phyloP scores from a whole-genome alignment of 2,888 invertebrate genomes.

The Bugula neritina region DNA sequence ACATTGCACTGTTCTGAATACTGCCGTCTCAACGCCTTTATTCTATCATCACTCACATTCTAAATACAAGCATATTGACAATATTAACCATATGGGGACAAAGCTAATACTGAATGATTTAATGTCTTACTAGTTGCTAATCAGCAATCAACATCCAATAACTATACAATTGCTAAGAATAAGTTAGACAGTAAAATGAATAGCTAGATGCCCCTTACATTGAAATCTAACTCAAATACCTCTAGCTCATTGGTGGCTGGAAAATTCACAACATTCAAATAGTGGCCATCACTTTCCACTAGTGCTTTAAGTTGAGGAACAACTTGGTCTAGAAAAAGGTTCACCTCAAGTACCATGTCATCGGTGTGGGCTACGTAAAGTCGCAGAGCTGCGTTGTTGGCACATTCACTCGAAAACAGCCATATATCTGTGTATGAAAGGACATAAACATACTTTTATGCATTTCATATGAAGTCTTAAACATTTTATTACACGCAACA shows the following conservation, averaged over 20 bases:
- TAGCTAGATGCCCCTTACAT: too few relatives aligned
- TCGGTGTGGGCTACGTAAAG: slow-evolving; percentile 42
- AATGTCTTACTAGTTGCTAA: background rate
- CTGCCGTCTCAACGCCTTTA: slow-evolving; percentile 37
- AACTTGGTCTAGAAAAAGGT: slow-evolving; percentile 33
- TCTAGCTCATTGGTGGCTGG: background rate
- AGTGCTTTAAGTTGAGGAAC: background rate
- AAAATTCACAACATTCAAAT: slow-evolving; percentile 1
- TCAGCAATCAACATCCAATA: too few relatives aligned
- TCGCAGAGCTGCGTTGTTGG: slow-evolving; percentile 33
- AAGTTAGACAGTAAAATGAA: too few relatives aligned
- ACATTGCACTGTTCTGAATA: slow-evolving; percentile 38
- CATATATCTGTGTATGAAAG: background rate
- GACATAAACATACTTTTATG: too few relatives aligned
- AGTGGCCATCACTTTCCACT: slow-evolving; percentile 13
- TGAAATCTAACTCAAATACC: too few relatives aligned
- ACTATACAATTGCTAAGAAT: too few relatives aligned
- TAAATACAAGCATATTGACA: background rate
- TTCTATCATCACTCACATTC: slow-evolving; percentile 8
- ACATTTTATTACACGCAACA: too few relatives aligned
- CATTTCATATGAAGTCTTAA: too few relatives aligned
- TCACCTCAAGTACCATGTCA: slow-evolving; percentile 38
- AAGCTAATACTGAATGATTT: background rate
- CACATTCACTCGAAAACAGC: slow-evolving; percentile 21
- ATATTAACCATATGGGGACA: too few relatives aligned